A percentile compares a stretch with the other conserved stretches of the same genome.
Conservation (phyloP, 2,113 vertebrate genomes). For the Callorhinus ursinus region DNA sequence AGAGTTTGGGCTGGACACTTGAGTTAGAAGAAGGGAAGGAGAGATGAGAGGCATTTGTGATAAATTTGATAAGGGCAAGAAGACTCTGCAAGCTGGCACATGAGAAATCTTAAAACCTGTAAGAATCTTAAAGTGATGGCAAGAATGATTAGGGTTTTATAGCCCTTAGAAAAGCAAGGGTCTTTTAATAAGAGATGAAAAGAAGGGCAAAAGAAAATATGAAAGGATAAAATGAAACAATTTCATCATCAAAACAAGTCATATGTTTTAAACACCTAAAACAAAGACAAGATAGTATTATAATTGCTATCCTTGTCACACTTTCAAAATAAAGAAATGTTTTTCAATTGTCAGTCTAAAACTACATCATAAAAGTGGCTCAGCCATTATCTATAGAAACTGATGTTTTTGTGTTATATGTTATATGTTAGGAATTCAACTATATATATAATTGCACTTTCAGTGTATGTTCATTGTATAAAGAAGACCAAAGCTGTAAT, state of each 20-base stretch:
- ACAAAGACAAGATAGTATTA: constrained; percentile 33
- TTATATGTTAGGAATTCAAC: constrained; percentile 33
- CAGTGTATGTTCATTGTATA: background rate
- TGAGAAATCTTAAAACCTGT: constrained; percentile 27
- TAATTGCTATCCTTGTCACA: background rate
- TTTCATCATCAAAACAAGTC: background rate
- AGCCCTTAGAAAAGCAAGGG: background rate
- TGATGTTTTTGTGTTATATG: background rate
- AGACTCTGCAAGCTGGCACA: background rate
- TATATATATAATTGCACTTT: background rate
- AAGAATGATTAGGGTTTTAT: background rate
- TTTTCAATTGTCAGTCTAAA: background rate
- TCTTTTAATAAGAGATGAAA: background rate
- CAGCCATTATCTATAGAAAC: background rate
- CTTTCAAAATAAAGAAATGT: background rate
- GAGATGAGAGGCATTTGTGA: background rate
- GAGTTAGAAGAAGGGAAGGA: background rate
- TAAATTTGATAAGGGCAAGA: background rate
- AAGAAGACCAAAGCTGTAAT: background rate
- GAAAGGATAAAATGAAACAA: background rate
- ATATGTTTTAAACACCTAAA: background rate
- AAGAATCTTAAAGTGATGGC: background rate
- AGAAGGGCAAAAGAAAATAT: constrained; percentile 3
- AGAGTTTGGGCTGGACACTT: background rate
- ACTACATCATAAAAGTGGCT: background rate